Conservation (phyloP, 2,113 vertebrate species). For the Aptenodytes forsteri region DNA sequence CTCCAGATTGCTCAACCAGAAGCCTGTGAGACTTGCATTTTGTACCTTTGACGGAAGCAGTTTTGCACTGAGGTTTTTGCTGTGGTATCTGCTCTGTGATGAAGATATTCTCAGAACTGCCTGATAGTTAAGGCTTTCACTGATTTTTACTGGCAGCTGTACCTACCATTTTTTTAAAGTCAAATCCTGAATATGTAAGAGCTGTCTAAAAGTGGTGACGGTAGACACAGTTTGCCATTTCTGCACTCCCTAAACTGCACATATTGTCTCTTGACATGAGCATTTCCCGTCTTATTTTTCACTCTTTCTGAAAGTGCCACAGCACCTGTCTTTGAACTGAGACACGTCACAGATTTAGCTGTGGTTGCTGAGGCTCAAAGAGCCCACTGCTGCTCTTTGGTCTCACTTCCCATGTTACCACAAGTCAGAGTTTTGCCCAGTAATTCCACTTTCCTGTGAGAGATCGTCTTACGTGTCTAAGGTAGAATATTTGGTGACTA, state of each 20-base stretch:
- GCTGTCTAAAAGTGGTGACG: background rate
- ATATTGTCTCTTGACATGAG: background rate
- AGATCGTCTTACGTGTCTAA: rapidly evolving
- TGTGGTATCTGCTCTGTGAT: background rate
- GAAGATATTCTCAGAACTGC: background rate
- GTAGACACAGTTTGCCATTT: background rate
- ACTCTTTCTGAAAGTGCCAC: background rate
- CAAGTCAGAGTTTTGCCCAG: background rate
- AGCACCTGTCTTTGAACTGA: background rate
- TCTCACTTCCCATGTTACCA: background rate
- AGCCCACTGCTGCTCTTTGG: background rate
- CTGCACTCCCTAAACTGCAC: background rate
- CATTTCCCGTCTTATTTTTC: background rate
- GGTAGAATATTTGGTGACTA: background rate
- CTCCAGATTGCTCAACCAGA: background rate
- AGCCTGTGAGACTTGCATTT: background rate
- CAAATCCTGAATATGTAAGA: background rate
- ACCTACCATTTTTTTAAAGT: background rate
- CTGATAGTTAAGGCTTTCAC: background rate
- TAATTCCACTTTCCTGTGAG: background rate
- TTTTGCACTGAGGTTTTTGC: background rate
- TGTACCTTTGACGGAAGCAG: background rate
- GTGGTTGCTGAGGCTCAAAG: background rate
- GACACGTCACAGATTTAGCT: background rate
- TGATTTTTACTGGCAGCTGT: background rate